These are phyloP conservation scores for Microctenopoma steveboyesi DNA, from an alignment of 2,797 vertebrate genomes.

Conservation along the genomic window DNA sequence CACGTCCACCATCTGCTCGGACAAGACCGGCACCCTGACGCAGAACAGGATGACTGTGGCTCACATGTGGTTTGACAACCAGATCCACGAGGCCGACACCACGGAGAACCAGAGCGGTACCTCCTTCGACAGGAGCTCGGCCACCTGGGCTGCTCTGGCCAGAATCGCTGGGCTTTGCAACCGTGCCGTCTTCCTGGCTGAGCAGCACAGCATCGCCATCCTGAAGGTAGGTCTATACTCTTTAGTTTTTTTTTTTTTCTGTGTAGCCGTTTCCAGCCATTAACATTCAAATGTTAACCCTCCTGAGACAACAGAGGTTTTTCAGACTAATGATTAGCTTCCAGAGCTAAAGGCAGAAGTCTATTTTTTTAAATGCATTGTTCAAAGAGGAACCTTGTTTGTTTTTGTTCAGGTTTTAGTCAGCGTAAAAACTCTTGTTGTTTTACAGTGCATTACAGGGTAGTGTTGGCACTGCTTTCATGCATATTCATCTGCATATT, in stretches of 20 bases:
- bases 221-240: slow-evolving; percentile 79
- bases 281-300: not conserved
- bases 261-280: not conserved
- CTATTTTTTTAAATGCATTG: slow-evolving; percentile 14
- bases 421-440: slow-evolving; percentile 7
- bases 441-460: no score
- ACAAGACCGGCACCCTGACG: slow-evolving; percentile 92
- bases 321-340: not conserved
- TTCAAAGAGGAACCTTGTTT: slow-evolving; percentile 8
- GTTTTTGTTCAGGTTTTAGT: slow-evolving; percentile 15
- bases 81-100: slow-evolving; percentile 94
- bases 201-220: slow-evolving; percentile 90
- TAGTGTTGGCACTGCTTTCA: no score
- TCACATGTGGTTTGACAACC: slow-evolving; percentile 95
- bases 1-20: slow-evolving; percentile 93
- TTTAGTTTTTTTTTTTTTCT: accelerated
- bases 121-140: slow-evolving; percentile 92
- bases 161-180: slow-evolving; percentile 94
- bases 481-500: not conserved
- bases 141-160: slow-evolving; percentile 90
- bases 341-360: slow-evolving; percentile 7
- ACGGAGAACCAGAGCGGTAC: slow-evolving; percentile 94
- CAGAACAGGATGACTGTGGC: slow-evolving; percentile 94
- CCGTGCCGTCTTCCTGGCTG: slow-evolving; percentile 94
- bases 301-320: not conserved